Evolutionary conservation across 2,888 invertebrate genomes (phyloP).

Genomic region (Ernsta delagoae): DNA sequence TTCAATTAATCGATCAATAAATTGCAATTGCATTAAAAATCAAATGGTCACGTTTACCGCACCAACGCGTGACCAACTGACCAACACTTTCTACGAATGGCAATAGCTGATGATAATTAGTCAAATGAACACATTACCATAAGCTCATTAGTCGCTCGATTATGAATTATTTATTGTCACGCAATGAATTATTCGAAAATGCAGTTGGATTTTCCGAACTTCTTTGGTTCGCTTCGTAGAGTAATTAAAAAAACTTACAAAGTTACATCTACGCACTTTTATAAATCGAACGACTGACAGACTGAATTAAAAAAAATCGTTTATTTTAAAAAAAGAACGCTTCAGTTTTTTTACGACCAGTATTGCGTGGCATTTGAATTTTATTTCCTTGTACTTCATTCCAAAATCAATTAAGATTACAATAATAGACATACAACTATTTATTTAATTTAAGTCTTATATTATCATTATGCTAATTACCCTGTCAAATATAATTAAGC

Average conservation of each 20-base stretch:
- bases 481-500: constrained; percentile 18
- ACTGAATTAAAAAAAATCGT: too few species aligned
- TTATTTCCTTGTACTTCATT: too few species aligned
- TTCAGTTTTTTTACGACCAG: too few species aligned
- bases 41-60: constrained; percentile 34
- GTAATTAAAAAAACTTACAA: neutral
- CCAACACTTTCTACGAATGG: constrained; percentile 25
- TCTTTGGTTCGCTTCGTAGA: neutral
- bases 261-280: too few species aligned
- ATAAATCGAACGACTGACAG: too few species aligned
- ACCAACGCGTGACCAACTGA: constrained; percentile 25
- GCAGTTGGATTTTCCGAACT: constrained; percentile 3
- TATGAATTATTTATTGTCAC: constrained; percentile 30
- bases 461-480: constrained; percentile 2
- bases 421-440: neutral
- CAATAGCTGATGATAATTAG: constrained; percentile 16
- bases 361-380: too few species aligned
- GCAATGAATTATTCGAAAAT: constrained; percentile 4
- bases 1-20: constrained; percentile 28
- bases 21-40: constrained; percentile 25
- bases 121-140: constrained; percentile 27
- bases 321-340: too few species aligned
- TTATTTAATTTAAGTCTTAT: neutral
- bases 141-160: constrained; percentile 25
- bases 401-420: neutral